These are phyloP conservation scores for Neodiprion pinetum DNA, from an alignment of 1,140 invertebrate species.

Conservation along the genomic window DNA sequence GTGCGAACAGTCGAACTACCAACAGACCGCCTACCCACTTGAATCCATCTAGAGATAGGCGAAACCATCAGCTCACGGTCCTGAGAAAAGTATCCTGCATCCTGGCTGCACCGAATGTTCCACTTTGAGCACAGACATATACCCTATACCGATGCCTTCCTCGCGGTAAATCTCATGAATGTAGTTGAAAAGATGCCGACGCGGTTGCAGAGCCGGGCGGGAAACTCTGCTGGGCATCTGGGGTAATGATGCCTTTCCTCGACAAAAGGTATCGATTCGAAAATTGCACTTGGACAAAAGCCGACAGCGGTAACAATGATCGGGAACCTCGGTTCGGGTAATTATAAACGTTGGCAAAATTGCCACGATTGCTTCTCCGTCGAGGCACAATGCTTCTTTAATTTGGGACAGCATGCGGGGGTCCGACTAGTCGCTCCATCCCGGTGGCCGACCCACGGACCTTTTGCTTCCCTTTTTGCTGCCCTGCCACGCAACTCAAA, in stretches of 20 bases:
- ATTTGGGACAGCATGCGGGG: conserved; percentile 10
- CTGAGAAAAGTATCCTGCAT: no score
- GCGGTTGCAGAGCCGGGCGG: background rate
- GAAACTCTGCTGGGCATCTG: conserved; percentile 6
- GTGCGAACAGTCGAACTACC: conserved; percentile 20
- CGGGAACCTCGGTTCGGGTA: background rate
- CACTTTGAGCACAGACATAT: no score
- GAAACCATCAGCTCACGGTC: background rate
- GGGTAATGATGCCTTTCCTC: conserved; percentile 6
- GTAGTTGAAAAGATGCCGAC: background rate
- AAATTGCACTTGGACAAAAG: background rate
- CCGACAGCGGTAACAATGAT: background rate
- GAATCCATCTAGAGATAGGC: background rate
- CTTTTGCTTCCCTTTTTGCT: background rate
- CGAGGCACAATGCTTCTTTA: conserved; percentile 17
- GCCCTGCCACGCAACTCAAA: background rate
- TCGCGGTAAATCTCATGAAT: background rate
- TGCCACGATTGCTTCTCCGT: background rate
- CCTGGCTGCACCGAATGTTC: no score
- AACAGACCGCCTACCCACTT: conserved; percentile 26
- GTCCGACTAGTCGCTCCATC: background rate
- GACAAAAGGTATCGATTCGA: conserved; percentile 6
- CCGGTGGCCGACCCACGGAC: conserved; percentile 9
- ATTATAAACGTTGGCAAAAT: conserved; percentile 14
- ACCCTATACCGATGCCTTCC: no score